phyloP scores from a whole-genome alignment of 2,888 invertebrate genomes.

The Polyploca ridens region DNA sequence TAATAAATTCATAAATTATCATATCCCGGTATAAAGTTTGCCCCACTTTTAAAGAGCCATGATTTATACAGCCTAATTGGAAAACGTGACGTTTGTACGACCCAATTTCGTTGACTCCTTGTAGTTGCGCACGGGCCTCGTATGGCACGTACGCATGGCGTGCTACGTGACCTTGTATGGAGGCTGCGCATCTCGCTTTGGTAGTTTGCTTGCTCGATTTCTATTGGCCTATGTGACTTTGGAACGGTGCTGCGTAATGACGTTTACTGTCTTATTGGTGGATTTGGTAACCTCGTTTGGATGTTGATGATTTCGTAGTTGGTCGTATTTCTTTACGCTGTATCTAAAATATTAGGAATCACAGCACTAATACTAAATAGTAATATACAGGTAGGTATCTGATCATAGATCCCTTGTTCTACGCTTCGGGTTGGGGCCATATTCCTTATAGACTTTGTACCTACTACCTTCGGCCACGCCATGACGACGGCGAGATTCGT shows the following conservation, averaged over 20 bases:
- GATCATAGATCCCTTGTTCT: no score
- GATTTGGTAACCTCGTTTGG: neutral
- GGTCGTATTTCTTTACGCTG: neutral
- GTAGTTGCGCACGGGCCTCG: slow-evolving; percentile 12
- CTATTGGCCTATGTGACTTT: neutral
- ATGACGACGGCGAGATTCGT: no score
- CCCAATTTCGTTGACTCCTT: slow-evolving; percentile 13
- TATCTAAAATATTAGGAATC: neutral
- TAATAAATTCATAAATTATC: no score
- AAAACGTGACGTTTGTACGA: neutral
- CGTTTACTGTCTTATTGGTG: neutral
- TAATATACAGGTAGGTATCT: neutral
- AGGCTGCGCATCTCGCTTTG: slow-evolving; percentile 33
- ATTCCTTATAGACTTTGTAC: no score
- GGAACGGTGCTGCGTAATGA: neutral
- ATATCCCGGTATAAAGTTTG: neutral
- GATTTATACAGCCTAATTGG: neutral
- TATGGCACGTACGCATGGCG: slow-evolving; percentile 32
- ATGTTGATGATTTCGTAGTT: neutral
- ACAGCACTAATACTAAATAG: neutral
- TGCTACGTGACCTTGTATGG: slow-evolving; percentile 36
- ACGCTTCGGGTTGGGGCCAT: no score
- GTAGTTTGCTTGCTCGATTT: neutral
- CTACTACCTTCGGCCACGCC: no score
- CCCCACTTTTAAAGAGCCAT: neutral